Evolutionary conservation across 2,888 invertebrate species (phyloP), one percentile per base, ranked within the genome.

Genomic region (Phalera bucephala): DNA sequence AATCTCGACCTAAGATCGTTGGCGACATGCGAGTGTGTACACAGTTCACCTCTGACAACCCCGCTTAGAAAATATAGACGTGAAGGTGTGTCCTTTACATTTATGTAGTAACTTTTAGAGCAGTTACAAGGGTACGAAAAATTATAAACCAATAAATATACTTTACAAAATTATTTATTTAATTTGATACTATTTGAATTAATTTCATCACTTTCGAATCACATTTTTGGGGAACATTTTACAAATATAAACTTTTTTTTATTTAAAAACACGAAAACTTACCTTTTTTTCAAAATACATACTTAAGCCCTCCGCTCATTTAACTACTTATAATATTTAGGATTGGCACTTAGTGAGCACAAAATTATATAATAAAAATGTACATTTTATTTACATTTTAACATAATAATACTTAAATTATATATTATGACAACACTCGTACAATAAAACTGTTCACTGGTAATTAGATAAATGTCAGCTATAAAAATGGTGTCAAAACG

Each of bases 291-390:
- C 21, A n/a, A 21, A 30, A 45, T 46, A 41, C 37, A 38, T 45
- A 43, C 28, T 39, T 41, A 47, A 44, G 40, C 34, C 38, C 40
- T 55, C 52, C 43, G 36, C 48, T 54, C 42, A 54, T 65, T 76
- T 68, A 65, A 52, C 82, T 83, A 85, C 83, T 84, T 86, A 58
- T 1, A 83, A 42, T 38, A 50, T 73, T 82, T 81, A 52, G 33
- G 50, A 67, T 88, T 87, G 87, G 87, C 87, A 88, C 87, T 80
- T 82, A 70, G 60, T 85, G 87, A 87, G 88, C 86, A 80, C 80
- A 63, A 61, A 45, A 42, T 59, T 19, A 19, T 28, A 1, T 43
- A 56, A 42, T 56, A 64, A 65, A 57, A 75, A 74, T 74, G 55
- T 72, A 75, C 70, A 75, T 38, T 49, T n/a, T 62, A 60, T 62